Conservation (phyloP, 2,888 invertebrate species). For the Muscina levida region DNA sequence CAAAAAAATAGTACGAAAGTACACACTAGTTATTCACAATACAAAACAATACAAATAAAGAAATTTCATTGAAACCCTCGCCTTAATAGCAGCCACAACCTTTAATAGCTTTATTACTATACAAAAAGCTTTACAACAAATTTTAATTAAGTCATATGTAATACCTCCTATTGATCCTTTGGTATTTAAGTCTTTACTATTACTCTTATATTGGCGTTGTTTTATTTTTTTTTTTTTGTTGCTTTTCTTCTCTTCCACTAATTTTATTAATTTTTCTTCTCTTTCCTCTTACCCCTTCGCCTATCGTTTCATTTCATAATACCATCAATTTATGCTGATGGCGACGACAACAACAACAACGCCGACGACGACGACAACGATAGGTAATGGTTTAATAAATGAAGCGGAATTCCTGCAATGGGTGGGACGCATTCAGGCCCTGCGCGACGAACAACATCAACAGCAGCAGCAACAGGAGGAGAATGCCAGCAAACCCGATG, state of each 20-base stretch:
- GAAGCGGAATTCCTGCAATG: slow-evolving; percentile 89
- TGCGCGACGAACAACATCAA: slow-evolving; percentile 81
- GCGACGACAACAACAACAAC: background rate
- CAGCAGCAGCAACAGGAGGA: slow-evolving; percentile 79
- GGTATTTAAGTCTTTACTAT: slow-evolving; percentile 21
- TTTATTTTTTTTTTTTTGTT: slow-evolving; percentile 4
- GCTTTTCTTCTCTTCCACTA: slow-evolving; percentile 3
- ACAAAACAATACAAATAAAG: too few species aligned
- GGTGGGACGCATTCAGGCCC: slow-evolving; percentile 87
- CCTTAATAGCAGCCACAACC: too few species aligned
- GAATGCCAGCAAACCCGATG: slow-evolving; percentile 78
- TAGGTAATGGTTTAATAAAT: slow-evolving; percentile 87
- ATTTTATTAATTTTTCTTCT: too few species aligned
- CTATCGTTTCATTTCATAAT: slow-evolving; percentile 60
- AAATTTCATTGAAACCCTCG: too few species aligned
- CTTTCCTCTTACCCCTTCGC: too few species aligned
- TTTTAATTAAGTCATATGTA: too few species aligned
- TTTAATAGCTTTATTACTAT: too few species aligned
- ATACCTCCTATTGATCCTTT: too few species aligned
- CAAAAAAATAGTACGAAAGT: too few species aligned
- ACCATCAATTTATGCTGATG: slow-evolving; percentile 58
- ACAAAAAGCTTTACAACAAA: too few species aligned
- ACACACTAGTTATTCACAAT: too few species aligned
- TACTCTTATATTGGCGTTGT: slow-evolving; percentile 5
- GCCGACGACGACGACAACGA: too few species aligned